Base-by-base conservation (phyloP, 2,113 vertebrate species). In the Fulmarus glacialis region DNA sequence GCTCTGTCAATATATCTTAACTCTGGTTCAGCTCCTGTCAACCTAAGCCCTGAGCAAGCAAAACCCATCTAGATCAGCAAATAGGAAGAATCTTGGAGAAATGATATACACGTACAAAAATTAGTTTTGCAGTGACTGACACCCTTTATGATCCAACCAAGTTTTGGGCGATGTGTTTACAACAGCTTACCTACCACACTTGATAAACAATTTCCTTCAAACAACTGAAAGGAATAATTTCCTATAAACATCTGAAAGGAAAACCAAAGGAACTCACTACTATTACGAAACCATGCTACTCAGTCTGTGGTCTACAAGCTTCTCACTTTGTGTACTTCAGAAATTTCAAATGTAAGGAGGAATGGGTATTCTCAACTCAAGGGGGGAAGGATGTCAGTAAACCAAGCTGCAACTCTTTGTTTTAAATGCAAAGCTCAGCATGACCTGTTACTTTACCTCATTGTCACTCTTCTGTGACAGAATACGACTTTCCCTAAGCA, bases 401-500 rank as follows among this genome's bases (percentile, higher is more conserved):
- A 30, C 3, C 29, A 26, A 62, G 36, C 45, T 43, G 22, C 58
- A 90, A 19, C 4, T 21, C 29, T 47, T 27, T 66, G 32, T 52
- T 1, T 27, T 43, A 52, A 58, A 73, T 18, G 36, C 23, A 53
- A 47, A 77, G 36, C 73, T 38, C 43, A 70, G 67, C n/a, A 11
- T 0, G 9, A 52, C 29, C 15, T 4, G 47, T 24, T 34, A 36
- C 67, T 48, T 91, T 98, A 99, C 99, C 99, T 99, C 99, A 24
- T 99, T 99, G 79, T 99, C 99, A 62, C 98, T 99, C 97, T 99
- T 99, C 98, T 99, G 99, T 12, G 99, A 99, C 43, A 99, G 98
- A 89, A 99, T 98, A 34, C 99, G 98, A 95, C 98, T 99, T 87
- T 99, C 99, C 89, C 99, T 98, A 88, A 99, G 36, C 68, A 99